Evolutionary conservation across 2,797 vertebrate species (phyloP), one percentile per base, ranked within the genome.

Genomic region (Bryconaethiops microstoma): DNA sequence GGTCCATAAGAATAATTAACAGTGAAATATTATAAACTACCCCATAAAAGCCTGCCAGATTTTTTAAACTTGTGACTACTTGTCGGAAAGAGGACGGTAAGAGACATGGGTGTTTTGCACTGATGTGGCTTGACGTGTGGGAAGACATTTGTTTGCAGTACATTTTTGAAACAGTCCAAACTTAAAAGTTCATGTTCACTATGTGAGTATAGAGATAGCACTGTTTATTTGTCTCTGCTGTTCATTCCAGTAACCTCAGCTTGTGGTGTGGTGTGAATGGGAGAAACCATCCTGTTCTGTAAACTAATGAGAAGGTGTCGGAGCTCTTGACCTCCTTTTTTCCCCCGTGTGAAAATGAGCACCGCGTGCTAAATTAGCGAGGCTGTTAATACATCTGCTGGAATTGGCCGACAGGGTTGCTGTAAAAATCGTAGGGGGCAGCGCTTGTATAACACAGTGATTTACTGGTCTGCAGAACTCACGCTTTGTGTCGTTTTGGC

Each of bases 361-460:
- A 65, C 79, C 81, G 70, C 42, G 75, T 86, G 84, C 80, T 87
- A 87, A 90, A 86, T 84, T 84, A 88, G 85, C 68, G 1, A 88
- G 90, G 88, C 89, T 87, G 86, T 87, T 86, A 88, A 90, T 86
- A 88, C 86, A 87, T 90, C 90, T 86, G 91, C 89, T 80, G 84
- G 87, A 93, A 88, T 89, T 91, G 92, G 90, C 91, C 69, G 88
- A 89, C 88, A 89, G 78, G 39, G 82, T 62, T 77, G 89, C 89
- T 89, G 85, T 90, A 88, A 92, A 92, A 92, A 92, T 92, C 90
- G 91, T 88, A 87, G 87, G 89, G 91, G 92, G 91, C 88, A 92
- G 91, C 82, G 87, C 87, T 92, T 93, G 92, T 94, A 92, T 92
- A 94, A 93, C 91, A 91, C 78, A 83, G 86, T 93, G 92, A 94